Conservation (phyloP, 2,797 vertebrate species). For the Chaetophractus vellerosus region DNA sequence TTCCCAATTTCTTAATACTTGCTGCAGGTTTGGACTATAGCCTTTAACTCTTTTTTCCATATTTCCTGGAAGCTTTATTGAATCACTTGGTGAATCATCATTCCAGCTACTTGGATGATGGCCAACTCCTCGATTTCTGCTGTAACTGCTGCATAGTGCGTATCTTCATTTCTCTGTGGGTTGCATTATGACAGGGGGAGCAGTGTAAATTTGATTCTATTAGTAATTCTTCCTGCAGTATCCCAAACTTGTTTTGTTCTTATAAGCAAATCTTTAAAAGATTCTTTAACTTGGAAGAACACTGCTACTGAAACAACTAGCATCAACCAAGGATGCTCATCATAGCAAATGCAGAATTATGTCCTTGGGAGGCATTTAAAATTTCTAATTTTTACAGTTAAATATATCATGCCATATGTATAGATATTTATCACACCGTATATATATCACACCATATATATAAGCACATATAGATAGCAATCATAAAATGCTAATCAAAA, state of each 20-base stretch:
- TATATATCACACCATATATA: not conserved
- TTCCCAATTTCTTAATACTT: not conserved
- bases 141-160: not conserved
- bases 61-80: not conserved
- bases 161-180: not conserved
- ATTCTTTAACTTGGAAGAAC: not conserved
- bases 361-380: not conserved
- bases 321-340: not conserved
- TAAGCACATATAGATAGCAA: not conserved
- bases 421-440: too few relatives aligned
- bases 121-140: not conserved
- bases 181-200: not conserved
- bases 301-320: not conserved
- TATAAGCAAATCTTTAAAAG: not conserved
- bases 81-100: not conserved
- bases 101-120: not conserved
- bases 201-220: not conserved
- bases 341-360: not conserved
- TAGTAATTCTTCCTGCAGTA: not conserved
- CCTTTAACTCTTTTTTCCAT: not conserved
- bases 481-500: not conserved
- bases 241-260: not conserved
- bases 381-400: not conserved
- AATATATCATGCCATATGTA: too few relatives aligned
- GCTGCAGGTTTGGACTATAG: not conserved